Evolutionary conservation across 2,113 vertebrate genomes (phyloP), one percentile per base, ranked within the genome.

Genomic region (Prionailurus viverrinus): DNA sequence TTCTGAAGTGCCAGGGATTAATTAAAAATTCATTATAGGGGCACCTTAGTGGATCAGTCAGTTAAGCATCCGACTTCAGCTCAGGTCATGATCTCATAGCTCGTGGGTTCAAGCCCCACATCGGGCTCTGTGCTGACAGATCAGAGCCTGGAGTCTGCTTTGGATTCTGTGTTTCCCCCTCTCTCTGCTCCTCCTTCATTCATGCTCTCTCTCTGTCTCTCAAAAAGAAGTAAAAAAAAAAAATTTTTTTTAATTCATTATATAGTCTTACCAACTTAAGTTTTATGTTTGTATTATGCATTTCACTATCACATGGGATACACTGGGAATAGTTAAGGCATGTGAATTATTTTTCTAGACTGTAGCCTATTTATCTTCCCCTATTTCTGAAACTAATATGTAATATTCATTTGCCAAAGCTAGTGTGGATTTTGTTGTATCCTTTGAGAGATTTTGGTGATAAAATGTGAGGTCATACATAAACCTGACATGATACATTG

Each of bases 371-470:
- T 76, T 55, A 90, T 7, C n/a, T 81, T 95, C 45, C 65, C 45
- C 25, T 66, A 79, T 76, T 45, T 94, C 65, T 95, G 65, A 73
- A 80, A 29, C 61, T 41, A 92, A n/a, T 51, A 68, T 11, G 12
- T 18, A 81, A 76, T 80, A 69, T 51, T 41, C 41, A 87, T n/a
- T 85, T 93, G 48, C 51, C 80, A 66, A 91, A 96, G 76, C 25
- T 65, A 89, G 18, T 58, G 9, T 36, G 31, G 19, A 76, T 65
- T 94, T 91, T 19, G 23, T 18, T 71, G 23, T 12, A 5, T 51
- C 7, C 29, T 36, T 53, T 69, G 0, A 86, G 39, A 23, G 27
- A 85, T 15, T 23, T 25, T 39, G 25, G 7, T 74, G 55, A 86
- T 48, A 45, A 93, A 78, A 93, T 36, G 10, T 74, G 16, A 66